Conservation (phyloP, 2,888 invertebrate genomes). For the Ophraella communa region DNA sequence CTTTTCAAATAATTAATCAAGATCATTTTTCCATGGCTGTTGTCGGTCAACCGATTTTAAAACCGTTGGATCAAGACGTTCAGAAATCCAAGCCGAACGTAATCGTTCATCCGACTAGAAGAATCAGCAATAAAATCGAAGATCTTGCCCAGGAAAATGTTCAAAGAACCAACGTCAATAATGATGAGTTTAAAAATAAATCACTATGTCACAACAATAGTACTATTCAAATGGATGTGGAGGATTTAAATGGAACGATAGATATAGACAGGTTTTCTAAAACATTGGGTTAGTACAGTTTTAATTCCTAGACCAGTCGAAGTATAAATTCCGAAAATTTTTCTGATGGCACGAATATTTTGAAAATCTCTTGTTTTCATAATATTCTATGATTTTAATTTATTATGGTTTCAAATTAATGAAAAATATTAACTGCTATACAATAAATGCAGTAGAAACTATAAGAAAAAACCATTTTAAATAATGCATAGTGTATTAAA, state of each 20-base stretch:
- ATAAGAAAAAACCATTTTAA: too few relatives aligned
- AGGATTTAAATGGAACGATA: conserved; percentile 53
- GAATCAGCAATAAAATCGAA: conserved; percentile 53
- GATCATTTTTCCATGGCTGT: conserved; percentile 56
- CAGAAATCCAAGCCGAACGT: conserved; percentile 62
- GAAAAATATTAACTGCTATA: too few relatives aligned
- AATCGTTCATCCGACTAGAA: conserved; percentile 64
- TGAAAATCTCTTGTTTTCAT: too few relatives aligned
- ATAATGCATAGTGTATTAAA: too few relatives aligned
- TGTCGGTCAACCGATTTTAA: conserved; percentile 54
- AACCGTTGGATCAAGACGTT: conserved; percentile 55
- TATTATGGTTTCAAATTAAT: too few relatives aligned
- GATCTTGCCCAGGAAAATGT: conserved; percentile 51
- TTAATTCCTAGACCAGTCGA: too few relatives aligned
- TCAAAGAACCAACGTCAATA: conserved; percentile 42
- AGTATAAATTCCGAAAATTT: too few relatives aligned
- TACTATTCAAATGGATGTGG: conserved; percentile 51
- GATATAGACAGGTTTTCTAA: conserved; percentile 69
- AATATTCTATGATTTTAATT: too few relatives aligned
- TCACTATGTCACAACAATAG: conserved; percentile 56
- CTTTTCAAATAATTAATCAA: conserved; percentile 59
- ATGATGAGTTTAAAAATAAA: conserved; percentile 43
- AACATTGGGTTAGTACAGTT: conserved; percentile 62
- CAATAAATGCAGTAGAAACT: too few relatives aligned
- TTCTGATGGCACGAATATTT: too few relatives aligned